Evolutionary conservation across 1,140 invertebrate genomes (phyloP).

Genomic region (Oedothorax gibbosus): DNA sequence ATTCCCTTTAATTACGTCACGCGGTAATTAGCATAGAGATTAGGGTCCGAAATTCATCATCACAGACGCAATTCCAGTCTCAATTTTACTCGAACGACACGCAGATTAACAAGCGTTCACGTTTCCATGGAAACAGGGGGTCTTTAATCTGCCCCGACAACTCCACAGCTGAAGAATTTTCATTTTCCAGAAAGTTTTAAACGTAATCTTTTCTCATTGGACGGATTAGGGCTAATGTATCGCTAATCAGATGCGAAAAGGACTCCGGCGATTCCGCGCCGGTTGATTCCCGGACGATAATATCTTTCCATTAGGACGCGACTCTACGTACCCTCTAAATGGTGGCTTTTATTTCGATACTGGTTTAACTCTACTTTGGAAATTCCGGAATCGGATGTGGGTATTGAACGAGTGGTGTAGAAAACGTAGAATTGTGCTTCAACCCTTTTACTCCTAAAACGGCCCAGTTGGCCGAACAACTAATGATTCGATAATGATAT

Average conservation of each 20-base stretch:
- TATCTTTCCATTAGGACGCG: constrained; percentile 22
- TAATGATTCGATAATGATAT: too few relatives aligned
- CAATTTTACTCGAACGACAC: constrained; percentile 18
- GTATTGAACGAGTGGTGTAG: too few relatives aligned
- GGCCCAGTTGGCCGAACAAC: too few relatives aligned
- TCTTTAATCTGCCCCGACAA: constrained; percentile 8
- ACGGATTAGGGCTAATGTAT: constrained; percentile 42
- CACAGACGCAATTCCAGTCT: background rate
- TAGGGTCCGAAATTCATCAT: constrained; percentile 15
- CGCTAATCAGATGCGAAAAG: constrained; percentile 38
- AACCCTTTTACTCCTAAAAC: too few relatives aligned
- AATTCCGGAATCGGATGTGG: too few relatives aligned
- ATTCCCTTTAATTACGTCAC: constrained; percentile 3
- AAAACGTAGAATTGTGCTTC: too few relatives aligned
- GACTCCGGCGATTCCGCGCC: background rate
- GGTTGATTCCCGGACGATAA: constrained; percentile 3
- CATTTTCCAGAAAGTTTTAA: constrained; percentile 15
- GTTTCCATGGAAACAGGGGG: constrained; percentile 4
- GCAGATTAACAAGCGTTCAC: constrained; percentile 15
- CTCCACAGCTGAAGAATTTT: constrained; percentile 16
- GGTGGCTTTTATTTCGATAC: too few relatives aligned
- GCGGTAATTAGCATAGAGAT: constrained; percentile 12
- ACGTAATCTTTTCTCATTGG: constrained; percentile 42
- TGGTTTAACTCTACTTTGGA: too few relatives aligned
- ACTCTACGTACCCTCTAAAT: background rate